Base-by-base conservation (phyloP, 1,140 invertebrate species). In the Stegodyphus mimosarum region DNA sequence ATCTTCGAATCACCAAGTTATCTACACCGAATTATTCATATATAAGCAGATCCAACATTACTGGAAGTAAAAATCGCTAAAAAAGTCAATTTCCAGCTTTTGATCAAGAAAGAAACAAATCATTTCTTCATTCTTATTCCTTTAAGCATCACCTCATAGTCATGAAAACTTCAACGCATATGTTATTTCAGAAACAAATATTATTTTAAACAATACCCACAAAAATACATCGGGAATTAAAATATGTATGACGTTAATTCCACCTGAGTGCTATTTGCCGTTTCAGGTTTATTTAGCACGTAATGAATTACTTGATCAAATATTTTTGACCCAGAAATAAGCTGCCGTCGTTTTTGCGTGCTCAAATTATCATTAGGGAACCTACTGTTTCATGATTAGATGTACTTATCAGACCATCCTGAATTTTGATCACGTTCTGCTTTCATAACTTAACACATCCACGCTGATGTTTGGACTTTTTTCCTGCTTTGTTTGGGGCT, bases 281-380 rank as follows among this genome's bases (percentile, higher is more conserved):
- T 51, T 81, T 81, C n/a, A 11, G 50, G 69, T 72, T 71, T 71
- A 71, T 48, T 72, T 79, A 52, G 18, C 53, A 63, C 67, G 13
- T 80, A 63, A 81, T 81, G 69, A 81, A 81, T 81, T 81, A 72
- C 78, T 9, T 72, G 67, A 72, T 72, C 69, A 78, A 53, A 69
- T 70, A 69, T 69, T 77, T 53, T 33, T 33, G 33, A 63, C 33
- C 49, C 64, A 9, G 48, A 81, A 81, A 63, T 79, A 63, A 72
- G 69, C 67, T 9, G 69, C 63, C 9, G 78, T 49, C 69, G 55
- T 81, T 72, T 81, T 81, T 63, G 53, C 67, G 78, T 72, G 78
- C 15, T 60, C 49, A 69, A n/a, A 7, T 51, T 81, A 50, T 81
- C 55, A 81, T 81, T 60, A 71, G 69, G 18, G 49, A 13, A 6